Evolutionary conservation across 2,113 vertebrate genomes (phyloP).

Genomic region (Chiloscyllium plagiosum): DNA sequence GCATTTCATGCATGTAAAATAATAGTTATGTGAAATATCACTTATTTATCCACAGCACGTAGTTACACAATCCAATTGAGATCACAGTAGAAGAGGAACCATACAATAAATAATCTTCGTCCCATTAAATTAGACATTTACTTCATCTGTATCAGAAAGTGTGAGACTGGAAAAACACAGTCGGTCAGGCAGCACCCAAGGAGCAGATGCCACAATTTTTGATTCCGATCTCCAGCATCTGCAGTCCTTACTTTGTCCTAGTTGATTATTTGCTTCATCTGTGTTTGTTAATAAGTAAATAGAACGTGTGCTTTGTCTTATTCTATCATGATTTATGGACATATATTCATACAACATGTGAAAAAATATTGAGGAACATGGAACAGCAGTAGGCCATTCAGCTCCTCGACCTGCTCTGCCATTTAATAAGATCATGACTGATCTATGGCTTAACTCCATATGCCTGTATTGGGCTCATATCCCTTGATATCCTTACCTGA

Average conservation of each 20-base stretch:
- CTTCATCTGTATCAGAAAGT: not conserved
- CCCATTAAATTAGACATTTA: not conserved
- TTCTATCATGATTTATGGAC: not conserved
- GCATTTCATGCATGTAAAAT: not conserved
- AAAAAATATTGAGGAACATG: not conserved
- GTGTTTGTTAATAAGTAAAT: not conserved
- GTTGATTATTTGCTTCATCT: not conserved
- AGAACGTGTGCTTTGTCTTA: not conserved
- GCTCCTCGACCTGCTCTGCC: no score
- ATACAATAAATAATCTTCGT: not conserved
- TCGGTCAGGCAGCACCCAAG: no score
- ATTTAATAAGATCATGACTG: no score
- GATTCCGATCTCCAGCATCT: no score
- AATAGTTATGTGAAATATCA: not conserved
- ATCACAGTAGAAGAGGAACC: no score
- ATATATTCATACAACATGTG: not conserved
- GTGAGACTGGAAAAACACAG: no score
- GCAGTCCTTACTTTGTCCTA: no score
- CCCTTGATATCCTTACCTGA: no score
- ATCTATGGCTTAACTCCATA: no score
- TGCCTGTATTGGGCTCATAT: no score
- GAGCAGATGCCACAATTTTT: no score
- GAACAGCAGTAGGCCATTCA: no score
- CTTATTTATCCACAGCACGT: not conserved
- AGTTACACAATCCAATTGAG: not conserved